A percentile compares a stretch with the other conserved stretches of the same genome.
Conservation (phyloP, 37 sponge, comb jelly and placozoan genomes). For the Lycopodina hypogea region DNA sequence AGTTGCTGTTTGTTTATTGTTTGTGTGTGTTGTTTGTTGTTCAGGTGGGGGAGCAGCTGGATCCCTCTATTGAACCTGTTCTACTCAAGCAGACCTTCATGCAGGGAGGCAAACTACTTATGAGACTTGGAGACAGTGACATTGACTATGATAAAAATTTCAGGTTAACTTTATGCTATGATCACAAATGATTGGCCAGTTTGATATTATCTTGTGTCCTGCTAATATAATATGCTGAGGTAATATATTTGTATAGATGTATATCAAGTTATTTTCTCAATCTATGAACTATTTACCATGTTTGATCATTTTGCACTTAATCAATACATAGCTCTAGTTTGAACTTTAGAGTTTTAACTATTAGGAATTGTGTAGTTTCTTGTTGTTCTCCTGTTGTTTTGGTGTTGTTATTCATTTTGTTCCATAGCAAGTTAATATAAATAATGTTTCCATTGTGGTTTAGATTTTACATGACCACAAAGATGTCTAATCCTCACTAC, state of each 20-base stretch:
- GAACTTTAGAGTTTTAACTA: not conserved
- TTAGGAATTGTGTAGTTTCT: not conserved
- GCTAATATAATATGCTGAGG: no score
- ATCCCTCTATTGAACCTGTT: slow-evolving; percentile 97
- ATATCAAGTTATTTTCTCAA: no score
- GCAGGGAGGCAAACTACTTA: slow-evolving; percentile 91
- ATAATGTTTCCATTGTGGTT: not conserved
- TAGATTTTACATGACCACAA: slow-evolving; percentile 98
- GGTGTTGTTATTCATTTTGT: no score
- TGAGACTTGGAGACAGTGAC: slow-evolving; percentile 96
- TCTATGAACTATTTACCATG: no score
- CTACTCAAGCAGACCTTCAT: slow-evolving; percentile 96
- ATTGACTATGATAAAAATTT: slow-evolving; percentile 99
- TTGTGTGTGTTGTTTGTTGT: not conserved
- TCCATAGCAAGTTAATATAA: no score
- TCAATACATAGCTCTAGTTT: no score
- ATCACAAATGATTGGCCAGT: not conserved
- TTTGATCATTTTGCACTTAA: not conserved
- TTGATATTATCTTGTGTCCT: not conserved
- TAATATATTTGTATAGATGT: no score
- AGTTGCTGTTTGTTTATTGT: not conserved
- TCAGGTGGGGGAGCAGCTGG: slow-evolving; percentile 89
- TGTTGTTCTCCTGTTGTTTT: not conserved
- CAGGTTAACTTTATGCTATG: slow-evolving; percentile 37
- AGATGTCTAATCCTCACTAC: slow-evolving; percentile 98